A percentile compares a stretch with the other conserved stretches of the same genome.
Evolutionary conservation across 2,113 vertebrate genomes (phyloP).

Genomic region (Acanthisitta chloris): DNA sequence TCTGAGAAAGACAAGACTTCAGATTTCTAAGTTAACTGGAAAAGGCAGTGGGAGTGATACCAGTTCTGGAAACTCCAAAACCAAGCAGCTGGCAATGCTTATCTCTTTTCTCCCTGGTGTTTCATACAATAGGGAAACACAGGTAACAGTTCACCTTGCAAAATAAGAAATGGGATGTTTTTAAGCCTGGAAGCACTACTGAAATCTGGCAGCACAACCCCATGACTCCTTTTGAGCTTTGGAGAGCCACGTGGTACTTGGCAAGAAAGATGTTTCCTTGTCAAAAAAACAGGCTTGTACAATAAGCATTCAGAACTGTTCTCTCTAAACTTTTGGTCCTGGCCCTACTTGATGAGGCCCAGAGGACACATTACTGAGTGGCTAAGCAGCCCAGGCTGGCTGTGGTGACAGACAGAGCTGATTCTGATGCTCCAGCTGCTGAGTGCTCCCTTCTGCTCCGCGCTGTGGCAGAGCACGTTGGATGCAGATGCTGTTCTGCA

Average conservation of each 20-base stretch:
- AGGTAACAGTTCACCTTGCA: not conserved
- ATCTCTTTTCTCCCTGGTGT: not conserved
- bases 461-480: fast-evolving
- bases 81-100: not conserved
- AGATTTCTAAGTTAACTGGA: not conserved
- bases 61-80: not conserved
- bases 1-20: not conserved
- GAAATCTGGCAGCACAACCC: not conserved
- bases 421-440: not conserved
- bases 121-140: not conserved
- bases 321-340: not conserved
- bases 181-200: not conserved
- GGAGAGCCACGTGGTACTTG: not conserved
- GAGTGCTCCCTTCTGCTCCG: not conserved
- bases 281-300: not conserved
- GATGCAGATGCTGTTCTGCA: not conserved
- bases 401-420: not conserved
- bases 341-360: not conserved
- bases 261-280: not conserved
- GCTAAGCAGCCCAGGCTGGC: not conserved
- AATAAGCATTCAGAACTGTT: not conserved
- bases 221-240: not conserved
- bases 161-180: not conserved
- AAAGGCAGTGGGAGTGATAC: not conserved
- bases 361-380: fast-evolving